Base-by-base conservation (phyloP, 2,888 invertebrate genomes). In the Eucera pruinosa region DNA sequence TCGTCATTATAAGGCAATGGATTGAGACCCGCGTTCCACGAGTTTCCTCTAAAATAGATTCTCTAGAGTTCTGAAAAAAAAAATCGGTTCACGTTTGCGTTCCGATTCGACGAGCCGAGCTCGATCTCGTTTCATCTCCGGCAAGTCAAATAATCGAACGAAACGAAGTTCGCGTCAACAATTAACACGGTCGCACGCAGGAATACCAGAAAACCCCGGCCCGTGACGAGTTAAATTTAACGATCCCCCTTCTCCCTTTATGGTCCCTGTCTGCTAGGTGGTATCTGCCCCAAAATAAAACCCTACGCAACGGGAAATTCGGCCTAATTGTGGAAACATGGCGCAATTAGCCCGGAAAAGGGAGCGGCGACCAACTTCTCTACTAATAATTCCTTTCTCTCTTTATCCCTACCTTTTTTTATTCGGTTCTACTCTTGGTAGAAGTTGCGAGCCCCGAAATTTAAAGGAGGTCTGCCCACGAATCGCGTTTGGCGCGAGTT, bases 401-500 rank as follows among this genome's bases (percentile, higher is more conserved):
- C 4, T 20, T 15, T 25, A 15, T 7, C 5, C 25, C 1, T 6
- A 18, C 20, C 27, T 2, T 20, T 15, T 20, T 7, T 5, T 2
- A n/a, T n/a, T 30, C n/a, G 23, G 15, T 27, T 20, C 1, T 9
- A 2, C 30, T 13, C 11, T 2, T n/a, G 39, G 4, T 70, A 45
- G 43, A 71, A 77, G 61, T 78, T 54, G 54, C 70, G 65, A 47
- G 71, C 60, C 60, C 58, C 71, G 77, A 82, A 83, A 86, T 83
- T 85, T 83, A 76, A 82, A 78, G 81, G 77, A 78, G 83, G 73
- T 66, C 65, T 68, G 69, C 78, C n/a, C 58, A 52, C 74, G 57
- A 50, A 68, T 72, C 71, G n/a, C n/a, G 74, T 74, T 77, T 78
- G 68, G 72, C 61, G 65, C 76, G 50, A 67, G 62, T 73, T 70